Evolutionary conservation across 1,140 invertebrate genomes (phyloP).

Genomic region (Drosophila serrata): DNA sequence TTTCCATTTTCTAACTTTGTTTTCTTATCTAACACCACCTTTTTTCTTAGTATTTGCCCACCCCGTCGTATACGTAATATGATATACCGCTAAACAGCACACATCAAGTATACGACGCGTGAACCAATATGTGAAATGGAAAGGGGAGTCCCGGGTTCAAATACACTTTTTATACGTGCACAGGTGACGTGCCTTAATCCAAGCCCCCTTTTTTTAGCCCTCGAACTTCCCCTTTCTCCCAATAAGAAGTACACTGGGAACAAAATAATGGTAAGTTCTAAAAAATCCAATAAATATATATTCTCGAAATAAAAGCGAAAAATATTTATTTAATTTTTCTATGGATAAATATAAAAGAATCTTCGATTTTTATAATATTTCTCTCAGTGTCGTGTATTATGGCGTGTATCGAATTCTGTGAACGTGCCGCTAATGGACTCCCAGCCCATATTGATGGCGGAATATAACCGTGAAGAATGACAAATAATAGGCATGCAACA

Average conservation of each 20-base stretch:
- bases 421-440: conserved; percentile 56
- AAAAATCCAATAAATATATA: no score
- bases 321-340: no score
- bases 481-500: conserved; percentile 57
- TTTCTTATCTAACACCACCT: conserved; percentile 12
- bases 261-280: not conserved
- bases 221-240: not conserved
- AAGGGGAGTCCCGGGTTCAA: not conserved
- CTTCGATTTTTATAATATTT: no score
- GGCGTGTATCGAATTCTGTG: conserved; percentile 33
- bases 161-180: not conserved
- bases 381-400: conserved; percentile 3
- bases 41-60: conserved; percentile 3
- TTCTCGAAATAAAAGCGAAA: no score
- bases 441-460: conserved; percentile 48
- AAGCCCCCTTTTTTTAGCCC: not conserved
- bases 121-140: conserved; percentile 9
- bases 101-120: conserved; percentile 49
- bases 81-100: not conserved
- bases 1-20: conserved; percentile 10
- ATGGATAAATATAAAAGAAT: no score
- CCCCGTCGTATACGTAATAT: conserved; percentile 37
- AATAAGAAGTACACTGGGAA: not conserved
- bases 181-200: conserved; percentile 12
- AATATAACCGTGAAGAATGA: conserved; percentile 40